These are phyloP conservation scores for Belgica antarctica DNA, from an alignment of 2,888 invertebrate species.

Conservation along the genomic window DNA sequence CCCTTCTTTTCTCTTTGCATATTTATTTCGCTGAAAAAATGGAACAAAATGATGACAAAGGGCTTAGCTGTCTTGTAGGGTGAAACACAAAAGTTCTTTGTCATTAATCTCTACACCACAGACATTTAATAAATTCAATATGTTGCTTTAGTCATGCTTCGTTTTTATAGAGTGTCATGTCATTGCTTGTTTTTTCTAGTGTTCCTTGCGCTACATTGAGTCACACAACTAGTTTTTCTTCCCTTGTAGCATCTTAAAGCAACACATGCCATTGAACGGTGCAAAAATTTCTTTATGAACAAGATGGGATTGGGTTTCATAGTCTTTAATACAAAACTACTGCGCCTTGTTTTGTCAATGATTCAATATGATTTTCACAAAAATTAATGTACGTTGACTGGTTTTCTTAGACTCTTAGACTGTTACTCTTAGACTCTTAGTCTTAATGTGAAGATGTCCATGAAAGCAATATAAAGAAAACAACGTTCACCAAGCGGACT, in stretches of 20 bases:
- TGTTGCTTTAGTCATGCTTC: too few species aligned
- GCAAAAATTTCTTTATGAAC: too few species aligned
- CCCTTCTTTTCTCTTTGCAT: neutral
- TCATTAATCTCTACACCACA: neutral
- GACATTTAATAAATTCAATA: conserved; percentile 37
- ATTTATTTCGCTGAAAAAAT: neutral
- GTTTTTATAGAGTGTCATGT: neutral
- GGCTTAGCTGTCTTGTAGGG: neutral
- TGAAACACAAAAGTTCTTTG: neutral
- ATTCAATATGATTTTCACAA: too few species aligned
- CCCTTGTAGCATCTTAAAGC: neutral
- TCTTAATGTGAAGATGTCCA: too few species aligned
- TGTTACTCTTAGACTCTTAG: too few species aligned
- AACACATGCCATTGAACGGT: neutral
- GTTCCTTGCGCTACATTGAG: neutral
- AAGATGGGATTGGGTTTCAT: too few species aligned
- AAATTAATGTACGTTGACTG: too few species aligned
- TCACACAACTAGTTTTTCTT: neutral
- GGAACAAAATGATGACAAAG: neutral
- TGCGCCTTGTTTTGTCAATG: too few species aligned
- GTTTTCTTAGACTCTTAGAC: too few species aligned
- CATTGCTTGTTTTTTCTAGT: neutral
- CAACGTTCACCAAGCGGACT: too few species aligned
- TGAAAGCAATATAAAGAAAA: too few species aligned
- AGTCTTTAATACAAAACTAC: too few species aligned